Conservation (phyloP, 1,140 invertebrate genomes). For the Chymomyza costata region DNA sequence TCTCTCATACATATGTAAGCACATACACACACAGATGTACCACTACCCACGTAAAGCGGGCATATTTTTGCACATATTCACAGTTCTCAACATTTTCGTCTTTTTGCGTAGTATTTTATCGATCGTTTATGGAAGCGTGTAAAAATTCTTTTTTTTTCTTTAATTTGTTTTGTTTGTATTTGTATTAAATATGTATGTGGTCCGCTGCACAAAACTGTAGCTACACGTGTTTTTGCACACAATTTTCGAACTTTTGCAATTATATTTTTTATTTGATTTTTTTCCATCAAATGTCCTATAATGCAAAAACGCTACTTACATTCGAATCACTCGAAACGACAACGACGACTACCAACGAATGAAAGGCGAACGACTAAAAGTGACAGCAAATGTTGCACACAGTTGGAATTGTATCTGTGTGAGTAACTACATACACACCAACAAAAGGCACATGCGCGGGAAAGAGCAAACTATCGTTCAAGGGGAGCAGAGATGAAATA, state of each 20-base stretch:
- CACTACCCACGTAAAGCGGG: slow-evolving; percentile 27
- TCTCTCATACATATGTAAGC: slow-evolving; percentile 14
- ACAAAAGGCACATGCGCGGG: slow-evolving; percentile 20
- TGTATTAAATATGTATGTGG: background rate
- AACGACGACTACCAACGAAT: slow-evolving; percentile 69
- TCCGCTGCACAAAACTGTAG: too few species aligned
- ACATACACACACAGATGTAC: slow-evolving; percentile 25
- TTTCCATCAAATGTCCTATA: too few species aligned
- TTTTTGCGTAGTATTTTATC: slow-evolving; percentile 67
- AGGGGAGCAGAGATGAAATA: background rate
- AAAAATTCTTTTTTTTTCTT: slow-evolving; percentile 29
- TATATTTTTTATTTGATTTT: slow-evolving; percentile 27
- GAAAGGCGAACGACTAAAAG: slow-evolving; percentile 55
- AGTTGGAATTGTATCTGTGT: slow-evolving; percentile 47
- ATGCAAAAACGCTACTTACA: slow-evolving; percentile 63
- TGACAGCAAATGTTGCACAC: slow-evolving; percentile 56
- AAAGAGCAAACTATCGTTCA: slow-evolving; percentile 9
- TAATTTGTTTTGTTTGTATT: slow-evolving; percentile 24
- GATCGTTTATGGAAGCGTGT: slow-evolving; percentile 48
- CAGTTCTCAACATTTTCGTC: slow-evolving; percentile 53
- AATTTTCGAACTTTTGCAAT: slow-evolving; percentile 23
- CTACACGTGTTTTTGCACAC: slow-evolving; percentile 22
- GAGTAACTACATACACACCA: slow-evolving; percentile 16
- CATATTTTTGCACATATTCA: slow-evolving; percentile 63
- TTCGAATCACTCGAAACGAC: slow-evolving; percentile 70